Percentiles rank a stretch among this genome's conserved stretches.
Evolutionary conservation across 2,888 invertebrate species (phyloP).

Genomic region (Torymus aiolomorphi): DNA sequence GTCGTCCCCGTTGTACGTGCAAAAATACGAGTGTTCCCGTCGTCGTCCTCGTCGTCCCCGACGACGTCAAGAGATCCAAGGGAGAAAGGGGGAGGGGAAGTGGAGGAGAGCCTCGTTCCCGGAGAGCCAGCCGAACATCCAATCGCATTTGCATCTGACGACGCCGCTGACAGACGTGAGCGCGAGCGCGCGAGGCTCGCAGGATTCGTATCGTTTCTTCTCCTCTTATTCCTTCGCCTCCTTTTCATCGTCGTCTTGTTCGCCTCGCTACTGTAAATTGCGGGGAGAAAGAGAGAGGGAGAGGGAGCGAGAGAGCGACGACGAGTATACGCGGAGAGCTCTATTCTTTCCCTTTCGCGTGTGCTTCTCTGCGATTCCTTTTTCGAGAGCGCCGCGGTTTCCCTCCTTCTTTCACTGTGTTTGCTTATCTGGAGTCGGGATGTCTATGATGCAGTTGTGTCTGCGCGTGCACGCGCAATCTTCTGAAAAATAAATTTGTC

Average conservation of each 20-base stretch:
- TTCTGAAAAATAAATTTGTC: constrained; percentile 46
- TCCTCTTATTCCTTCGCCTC: neutral
- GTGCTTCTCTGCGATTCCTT: constrained; percentile 1
- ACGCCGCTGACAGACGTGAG: constrained; percentile 52
- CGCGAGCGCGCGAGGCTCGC: neutral
- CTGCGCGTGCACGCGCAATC: neutral
- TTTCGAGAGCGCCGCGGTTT: neutral
- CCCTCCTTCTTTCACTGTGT: neutral
- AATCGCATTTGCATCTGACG: constrained; percentile 57
- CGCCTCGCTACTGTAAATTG: constrained; percentile 46
- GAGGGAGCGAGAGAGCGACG: neutral
- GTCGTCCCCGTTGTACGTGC: constrained; percentile 34
- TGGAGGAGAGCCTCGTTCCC: no score
- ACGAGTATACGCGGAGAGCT: no score
- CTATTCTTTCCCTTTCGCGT: constrained; percentile 47
- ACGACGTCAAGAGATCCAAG: constrained; percentile 4
- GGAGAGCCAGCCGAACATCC: constrained; percentile 34
- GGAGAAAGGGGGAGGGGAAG: no score
- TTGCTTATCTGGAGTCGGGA: constrained; percentile 39
- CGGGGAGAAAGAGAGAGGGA: neutral
- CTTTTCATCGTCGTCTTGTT: constrained; percentile 3
- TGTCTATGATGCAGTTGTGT: neutral
- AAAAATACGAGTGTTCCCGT: constrained; percentile 54
- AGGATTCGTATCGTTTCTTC: constrained; percentile 30
- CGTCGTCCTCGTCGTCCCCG: constrained; percentile 1